phyloP scores from a whole-genome alignment of 2,888 invertebrate species.

The Macaria liturata region DNA sequence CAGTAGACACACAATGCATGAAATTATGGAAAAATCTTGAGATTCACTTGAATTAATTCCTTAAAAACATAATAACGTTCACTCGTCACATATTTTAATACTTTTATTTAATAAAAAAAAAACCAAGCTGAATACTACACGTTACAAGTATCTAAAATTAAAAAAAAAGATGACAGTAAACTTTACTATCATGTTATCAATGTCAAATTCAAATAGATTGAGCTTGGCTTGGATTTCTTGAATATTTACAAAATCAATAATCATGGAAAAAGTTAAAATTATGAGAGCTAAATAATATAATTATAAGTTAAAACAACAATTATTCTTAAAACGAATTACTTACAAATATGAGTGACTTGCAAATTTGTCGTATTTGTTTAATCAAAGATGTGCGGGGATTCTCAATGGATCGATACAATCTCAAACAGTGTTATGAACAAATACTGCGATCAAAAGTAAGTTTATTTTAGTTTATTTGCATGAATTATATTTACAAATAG shows the following conservation, averaged over 20 bases:
- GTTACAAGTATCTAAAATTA: not conserved
- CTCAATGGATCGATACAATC: conserved; percentile 45
- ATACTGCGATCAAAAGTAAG: conserved; percentile 56
- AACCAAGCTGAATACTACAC: no score
- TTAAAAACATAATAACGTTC: no score
- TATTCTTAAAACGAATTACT: conserved; percentile 4
- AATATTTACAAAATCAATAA: conserved; percentile 22
- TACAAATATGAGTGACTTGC: conserved; percentile 45
- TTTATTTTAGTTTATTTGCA: conserved; percentile 2
- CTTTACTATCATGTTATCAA: not conserved
- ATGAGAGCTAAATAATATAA: conserved; percentile 7
- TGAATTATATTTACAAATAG: not conserved
- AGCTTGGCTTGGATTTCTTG: conserved; percentile 19
- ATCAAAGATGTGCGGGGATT: conserved; percentile 52
- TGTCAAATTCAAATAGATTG: not conserved
- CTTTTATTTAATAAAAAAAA: no score
- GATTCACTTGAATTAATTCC: no score
- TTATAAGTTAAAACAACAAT: conserved; percentile 14
- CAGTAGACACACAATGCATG: no score
- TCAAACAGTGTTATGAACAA: conserved; percentile 56
- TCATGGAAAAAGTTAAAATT: conserved; percentile 12
- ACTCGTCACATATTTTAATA: no score
- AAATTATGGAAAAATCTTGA: no score
- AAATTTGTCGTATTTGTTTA: conserved; percentile 58
- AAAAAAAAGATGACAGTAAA: not conserved